Percentiles rank a stretch among this genome's conserved stretches.
Evolutionary conservation across 2,888 invertebrate genomes (phyloP).

Genomic region (Drosophila macrospina): DNA sequence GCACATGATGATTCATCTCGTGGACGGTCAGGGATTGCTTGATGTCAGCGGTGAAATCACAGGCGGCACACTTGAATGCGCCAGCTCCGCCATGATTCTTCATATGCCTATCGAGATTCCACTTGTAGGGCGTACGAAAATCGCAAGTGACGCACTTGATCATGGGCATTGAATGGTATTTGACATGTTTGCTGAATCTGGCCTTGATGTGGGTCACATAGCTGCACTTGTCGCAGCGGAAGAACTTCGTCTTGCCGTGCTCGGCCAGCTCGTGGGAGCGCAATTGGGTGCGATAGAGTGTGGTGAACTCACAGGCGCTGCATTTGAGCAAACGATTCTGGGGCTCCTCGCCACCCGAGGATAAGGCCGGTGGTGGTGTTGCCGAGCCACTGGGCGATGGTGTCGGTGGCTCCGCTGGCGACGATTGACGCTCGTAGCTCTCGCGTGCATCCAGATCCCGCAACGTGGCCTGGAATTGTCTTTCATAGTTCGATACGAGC

Average conservation of each 20-base stretch:
- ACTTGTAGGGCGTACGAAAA: conserved; percentile 95
- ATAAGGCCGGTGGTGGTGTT: conserved; percentile 60
- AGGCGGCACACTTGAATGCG: conserved; percentile 93
- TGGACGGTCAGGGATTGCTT: conserved; percentile 96
- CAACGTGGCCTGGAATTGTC: conserved; percentile 53
- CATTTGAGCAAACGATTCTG: conserved; percentile 86
- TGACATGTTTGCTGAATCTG: conserved; percentile 95
- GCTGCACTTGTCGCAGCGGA: conserved; percentile 95
- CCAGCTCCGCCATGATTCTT: conserved; percentile 95
- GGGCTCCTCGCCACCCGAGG: conserved; percentile 75
- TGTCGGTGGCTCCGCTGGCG: conserved; percentile 75
- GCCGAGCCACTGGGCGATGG: conserved; percentile 82
- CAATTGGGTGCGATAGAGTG: conserved; percentile 88
- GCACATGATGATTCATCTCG: conserved; percentile 95
- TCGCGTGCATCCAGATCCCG: conserved; percentile 53
- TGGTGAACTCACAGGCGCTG: conserved; percentile 90
- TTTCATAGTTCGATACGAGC: conserved; percentile 61
- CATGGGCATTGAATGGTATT: conserved; percentile 97
- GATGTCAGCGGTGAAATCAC: conserved; percentile 96
- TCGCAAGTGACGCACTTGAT: conserved; percentile 97
- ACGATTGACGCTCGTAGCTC: conserved; percentile 43
- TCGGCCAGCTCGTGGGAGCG: conserved; percentile 90
- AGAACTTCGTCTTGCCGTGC: conserved; percentile 91
- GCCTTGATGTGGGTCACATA: conserved; percentile 96
- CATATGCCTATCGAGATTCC: conserved; percentile 97